Evolutionary conservation across 2,797 vertebrate genomes (phyloP).

Genomic region (Hyperoplus immaculatus): DNA sequence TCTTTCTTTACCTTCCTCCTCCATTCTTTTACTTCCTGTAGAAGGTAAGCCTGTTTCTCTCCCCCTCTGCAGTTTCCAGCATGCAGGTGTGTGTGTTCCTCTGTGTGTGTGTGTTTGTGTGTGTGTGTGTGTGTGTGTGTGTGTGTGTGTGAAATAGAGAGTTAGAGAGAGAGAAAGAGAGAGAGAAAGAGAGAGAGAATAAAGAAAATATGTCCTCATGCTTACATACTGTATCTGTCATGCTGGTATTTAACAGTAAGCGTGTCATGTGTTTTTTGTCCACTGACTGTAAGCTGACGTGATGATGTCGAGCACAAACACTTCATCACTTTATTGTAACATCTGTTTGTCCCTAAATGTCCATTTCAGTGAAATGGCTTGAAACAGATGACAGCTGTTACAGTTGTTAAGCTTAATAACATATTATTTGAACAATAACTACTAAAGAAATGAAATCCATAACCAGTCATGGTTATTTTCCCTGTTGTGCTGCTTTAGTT

Average conservation of each 20-base stretch:
- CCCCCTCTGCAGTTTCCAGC: slow-evolving; percentile 86
- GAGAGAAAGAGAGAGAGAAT: too few species aligned
- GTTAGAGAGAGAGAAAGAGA: not conserved
- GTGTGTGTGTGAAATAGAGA: slow-evolving; percentile 63
- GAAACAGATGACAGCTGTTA: slow-evolving; percentile 55
- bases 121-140: slow-evolving; percentile 60
- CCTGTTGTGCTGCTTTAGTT: slow-evolving; percentile 26
- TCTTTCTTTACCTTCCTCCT: slow-evolving; percentile 86
- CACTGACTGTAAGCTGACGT: slow-evolving; percentile 57
- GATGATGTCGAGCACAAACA: slow-evolving; percentile 46
- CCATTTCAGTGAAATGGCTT: slow-evolving; percentile 58
- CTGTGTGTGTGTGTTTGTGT: slow-evolving; percentile 69
- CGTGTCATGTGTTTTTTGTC: slow-evolving; percentile 65
- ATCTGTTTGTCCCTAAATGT: slow-evolving; percentile 67
- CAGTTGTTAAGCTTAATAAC: not conserved
- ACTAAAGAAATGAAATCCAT: slow-evolving; percentile 12
- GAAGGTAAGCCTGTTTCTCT: slow-evolving; percentile 96
- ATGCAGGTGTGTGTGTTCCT: slow-evolving; percentile 82
- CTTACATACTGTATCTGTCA: slow-evolving; percentile 61
- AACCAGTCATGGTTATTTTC: slow-evolving; percentile 17
- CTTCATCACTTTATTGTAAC: slow-evolving; percentile 58
- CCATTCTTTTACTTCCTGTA: slow-evolving; percentile 93
- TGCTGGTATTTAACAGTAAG: slow-evolving; percentile 59
- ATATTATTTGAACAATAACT: slow-evolving; percentile 10
- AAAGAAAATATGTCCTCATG: slow-evolving; percentile 66